Conservation (phyloP, 2,113 vertebrate genomes). For the Cyrtonyx montezumae region DNA sequence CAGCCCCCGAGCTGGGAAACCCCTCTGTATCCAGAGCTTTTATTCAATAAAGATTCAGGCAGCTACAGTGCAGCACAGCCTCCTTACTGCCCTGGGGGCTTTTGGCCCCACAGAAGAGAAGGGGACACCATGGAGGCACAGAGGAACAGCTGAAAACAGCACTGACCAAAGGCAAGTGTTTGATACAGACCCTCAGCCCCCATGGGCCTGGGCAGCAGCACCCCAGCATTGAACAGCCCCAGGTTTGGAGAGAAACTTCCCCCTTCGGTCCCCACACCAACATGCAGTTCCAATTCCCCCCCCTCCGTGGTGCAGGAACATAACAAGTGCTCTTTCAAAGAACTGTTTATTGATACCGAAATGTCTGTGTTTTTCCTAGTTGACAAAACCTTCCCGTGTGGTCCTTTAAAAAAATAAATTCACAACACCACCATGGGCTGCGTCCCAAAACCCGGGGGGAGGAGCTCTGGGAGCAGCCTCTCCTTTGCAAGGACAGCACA, state of each 20-base stretch:
- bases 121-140: neutral
- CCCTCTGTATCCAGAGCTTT: slow-evolving; percentile 59
- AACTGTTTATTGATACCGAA: slow-evolving; percentile 81
- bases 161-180: neutral
- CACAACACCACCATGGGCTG: neutral
- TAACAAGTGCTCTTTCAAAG: slow-evolving; percentile 60
- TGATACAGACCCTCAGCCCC: neutral
- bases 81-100: neutral
- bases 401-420: slow-evolving; percentile 78
- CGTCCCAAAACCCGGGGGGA: neutral
- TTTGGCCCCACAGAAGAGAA: neutral
- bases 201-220: neutral
- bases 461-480: slow-evolving; percentile 3
- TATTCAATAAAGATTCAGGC: slow-evolving; percentile 67
- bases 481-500: neutral
- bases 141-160: neutral
- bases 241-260: neutral
- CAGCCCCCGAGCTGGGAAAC: neutral
- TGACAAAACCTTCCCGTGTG: slow-evolving; percentile 73
- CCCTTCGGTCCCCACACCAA: no score
- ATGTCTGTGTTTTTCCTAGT: slow-evolving; percentile 37
- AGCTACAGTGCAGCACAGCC: slow-evolving; percentile 5
- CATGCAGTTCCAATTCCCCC: neutral
- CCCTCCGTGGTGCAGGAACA: neutral
- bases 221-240: neutral